Percentiles rank a stretch among this genome's conserved stretches.
Evolutionary conservation across 1,140 invertebrate species (phyloP).

Genomic region (Dendroctonus valens): DNA sequence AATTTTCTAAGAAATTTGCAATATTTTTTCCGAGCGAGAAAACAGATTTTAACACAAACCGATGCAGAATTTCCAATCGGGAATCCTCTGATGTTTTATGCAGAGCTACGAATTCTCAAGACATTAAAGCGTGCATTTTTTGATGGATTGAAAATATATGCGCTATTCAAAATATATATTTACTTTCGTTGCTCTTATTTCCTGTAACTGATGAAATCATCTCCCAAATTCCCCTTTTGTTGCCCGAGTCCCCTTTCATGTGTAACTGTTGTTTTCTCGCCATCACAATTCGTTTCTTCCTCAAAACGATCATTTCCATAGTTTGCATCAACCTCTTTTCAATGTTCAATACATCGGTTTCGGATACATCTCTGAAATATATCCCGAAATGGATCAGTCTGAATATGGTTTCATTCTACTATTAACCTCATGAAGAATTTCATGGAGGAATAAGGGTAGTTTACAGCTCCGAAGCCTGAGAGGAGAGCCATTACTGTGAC

Average conservation of each 20-base stretch:
- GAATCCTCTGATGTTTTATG: no score
- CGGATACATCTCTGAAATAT: conserved; percentile 77
- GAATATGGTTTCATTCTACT: background rate
- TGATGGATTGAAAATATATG: no score
- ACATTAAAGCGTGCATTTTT: no score
- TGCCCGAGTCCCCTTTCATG: conserved; percentile 50
- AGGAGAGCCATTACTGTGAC: conserved; percentile 99
- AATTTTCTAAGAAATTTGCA: no score
- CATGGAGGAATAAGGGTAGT: conserved; percentile 99
- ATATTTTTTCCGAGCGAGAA: no score
- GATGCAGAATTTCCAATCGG: no score
- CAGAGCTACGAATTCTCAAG: no score
- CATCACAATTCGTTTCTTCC: conserved; percentile 89
- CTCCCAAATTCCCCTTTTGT: conserved; percentile 58
- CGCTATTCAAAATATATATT: conserved; percentile 5
- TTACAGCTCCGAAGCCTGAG: conserved; percentile 99
- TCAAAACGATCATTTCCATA: conserved; percentile 94
- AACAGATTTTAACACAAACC: no score
- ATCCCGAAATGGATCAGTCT: background rate
- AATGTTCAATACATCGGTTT: conserved; percentile 80
- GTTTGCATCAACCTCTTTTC: conserved; percentile 92
- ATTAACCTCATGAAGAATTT: conserved; percentile 90
- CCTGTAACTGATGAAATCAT: conserved; percentile 61
- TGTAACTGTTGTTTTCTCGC: conserved; percentile 58
- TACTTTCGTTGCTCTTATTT: conserved; percentile 61